These are phyloP conservation scores for Zaprionus ghesquierei DNA, from an alignment of 1,140 invertebrate species.

Conservation along the genomic window DNA sequence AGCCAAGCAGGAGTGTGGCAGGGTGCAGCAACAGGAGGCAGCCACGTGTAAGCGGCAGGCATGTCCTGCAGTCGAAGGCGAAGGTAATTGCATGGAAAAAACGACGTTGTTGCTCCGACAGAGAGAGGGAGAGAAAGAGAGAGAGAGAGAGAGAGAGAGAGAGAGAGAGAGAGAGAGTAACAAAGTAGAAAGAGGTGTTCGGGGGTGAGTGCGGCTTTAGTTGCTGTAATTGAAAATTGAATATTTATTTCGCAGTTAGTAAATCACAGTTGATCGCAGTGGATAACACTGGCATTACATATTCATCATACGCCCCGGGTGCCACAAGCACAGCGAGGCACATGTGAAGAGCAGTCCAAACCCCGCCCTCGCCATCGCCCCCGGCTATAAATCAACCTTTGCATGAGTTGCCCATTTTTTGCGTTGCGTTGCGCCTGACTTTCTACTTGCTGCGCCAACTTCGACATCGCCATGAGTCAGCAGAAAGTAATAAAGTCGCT, in stretches of 20 bases:
- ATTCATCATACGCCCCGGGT: conserved; percentile 73
- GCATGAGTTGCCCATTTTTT: conserved; percentile 67
- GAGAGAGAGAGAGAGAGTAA: neutral
- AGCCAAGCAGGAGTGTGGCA: conserved; percentile 30
- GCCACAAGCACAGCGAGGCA: conserved; percentile 45
- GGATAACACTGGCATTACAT: conserved; percentile 73
- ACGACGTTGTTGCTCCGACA: conserved; percentile 14
- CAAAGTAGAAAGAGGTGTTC: too few species aligned
- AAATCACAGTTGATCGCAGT: conserved; percentile 76
- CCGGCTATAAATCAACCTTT: conserved; percentile 75
- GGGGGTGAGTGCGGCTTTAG: conserved; percentile 8
- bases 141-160: neutral
- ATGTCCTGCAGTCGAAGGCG: conserved; percentile 26
- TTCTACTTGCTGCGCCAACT: neutral
- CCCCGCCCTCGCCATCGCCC: neutral
- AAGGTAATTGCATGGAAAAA: conserved; percentile 80
- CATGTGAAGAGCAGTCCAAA: conserved; percentile 52
- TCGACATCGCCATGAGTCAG: conserved; percentile 53
- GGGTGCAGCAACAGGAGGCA: neutral
- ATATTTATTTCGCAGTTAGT: conserved; percentile 81
- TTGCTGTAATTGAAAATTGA: conserved; percentile 75
- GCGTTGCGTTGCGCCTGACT: neutral
- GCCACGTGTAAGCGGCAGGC: conserved; percentile 38
- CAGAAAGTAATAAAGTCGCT: conserved; percentile 73
- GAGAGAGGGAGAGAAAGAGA: neutral